phyloP scores from a whole-genome alignment of 2,113 vertebrate species.

The Podarcis muralis region DNA sequence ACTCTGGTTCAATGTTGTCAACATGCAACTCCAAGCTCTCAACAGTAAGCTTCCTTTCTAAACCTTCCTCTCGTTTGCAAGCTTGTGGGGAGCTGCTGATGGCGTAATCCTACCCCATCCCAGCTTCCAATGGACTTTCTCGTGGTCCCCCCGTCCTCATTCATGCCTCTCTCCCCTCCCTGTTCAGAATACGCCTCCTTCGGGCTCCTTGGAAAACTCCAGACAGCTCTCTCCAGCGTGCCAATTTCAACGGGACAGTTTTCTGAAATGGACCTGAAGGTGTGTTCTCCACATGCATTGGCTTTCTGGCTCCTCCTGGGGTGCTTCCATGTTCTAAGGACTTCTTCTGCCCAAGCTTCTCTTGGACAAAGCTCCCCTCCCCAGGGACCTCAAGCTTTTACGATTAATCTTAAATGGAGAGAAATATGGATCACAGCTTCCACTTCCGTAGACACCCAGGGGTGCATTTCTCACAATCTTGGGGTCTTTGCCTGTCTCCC shows the following conservation, averaged over 20 bases:
- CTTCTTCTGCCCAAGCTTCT: not conserved
- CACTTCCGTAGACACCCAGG: not conserved
- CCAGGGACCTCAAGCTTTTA: too few species aligned
- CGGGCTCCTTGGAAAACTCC: constrained; percentile 35
- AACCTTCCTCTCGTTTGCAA: too few species aligned
- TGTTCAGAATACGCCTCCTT: constrained; percentile 10
- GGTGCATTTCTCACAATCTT: not conserved
- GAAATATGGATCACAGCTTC: not conserved
- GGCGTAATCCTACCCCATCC: not conserved
- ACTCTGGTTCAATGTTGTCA: constrained; percentile 55
- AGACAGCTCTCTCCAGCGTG: constrained; percentile 23
- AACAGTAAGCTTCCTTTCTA: constrained; percentile 38
- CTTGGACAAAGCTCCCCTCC: not conserved
- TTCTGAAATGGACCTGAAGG: constrained; percentile 59
- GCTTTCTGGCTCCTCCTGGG: not conserved
- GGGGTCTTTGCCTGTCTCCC: not conserved
- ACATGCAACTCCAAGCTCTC: constrained; percentile 46
- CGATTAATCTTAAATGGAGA: not conserved
- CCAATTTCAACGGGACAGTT: accelerated
- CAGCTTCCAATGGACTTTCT: not conserved
- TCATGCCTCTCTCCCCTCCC: not conserved
- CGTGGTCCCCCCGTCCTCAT: too few species aligned
- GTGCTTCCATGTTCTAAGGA: too few species aligned
- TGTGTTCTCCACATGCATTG: not conserved
- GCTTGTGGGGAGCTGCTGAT: not conserved